Evolutionary conservation across 2,113 vertebrate species (phyloP).

Genomic region (Zingel zingel): DNA sequence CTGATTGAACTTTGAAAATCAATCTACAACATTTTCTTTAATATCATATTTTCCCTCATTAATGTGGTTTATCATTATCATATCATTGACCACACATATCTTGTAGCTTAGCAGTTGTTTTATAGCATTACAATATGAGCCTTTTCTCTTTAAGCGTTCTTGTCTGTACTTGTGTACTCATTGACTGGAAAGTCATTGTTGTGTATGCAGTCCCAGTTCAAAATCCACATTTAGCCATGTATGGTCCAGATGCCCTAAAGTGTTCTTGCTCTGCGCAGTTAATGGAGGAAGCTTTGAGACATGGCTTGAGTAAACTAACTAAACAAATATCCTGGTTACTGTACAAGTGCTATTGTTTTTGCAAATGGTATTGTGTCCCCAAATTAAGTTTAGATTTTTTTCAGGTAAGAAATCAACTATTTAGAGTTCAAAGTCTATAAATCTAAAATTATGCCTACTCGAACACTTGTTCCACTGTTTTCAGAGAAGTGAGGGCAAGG

Average conservation of each 20-base stretch:
- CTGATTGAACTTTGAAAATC: constrained; percentile 12
- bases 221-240: not conserved
- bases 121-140: no score
- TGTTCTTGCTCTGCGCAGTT: not conserved
- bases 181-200: not conserved
- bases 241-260: not conserved
- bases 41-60: constrained; percentile 21
- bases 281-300: not conserved
- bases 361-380: no score
- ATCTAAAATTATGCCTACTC: not conserved
- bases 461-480: not conserved
- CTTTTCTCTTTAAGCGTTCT: not conserved
- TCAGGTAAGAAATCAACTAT: not conserved
- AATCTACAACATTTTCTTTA: constrained; percentile 27
- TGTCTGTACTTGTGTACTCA: not conserved
- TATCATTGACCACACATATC: not conserved
- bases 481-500: not conserved
- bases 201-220: not conserved
- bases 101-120: no score
- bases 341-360: not conserved
- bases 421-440: not conserved
- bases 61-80: not conserved
- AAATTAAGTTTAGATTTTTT: not conserved
- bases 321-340: not conserved
- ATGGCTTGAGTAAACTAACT: not conserved